A percentile compares a stretch with the other conserved stretches of the same genome.
phyloP scores from a whole-genome alignment of 2,113 vertebrate species.

The Hippocampus mohnikei region DNA sequence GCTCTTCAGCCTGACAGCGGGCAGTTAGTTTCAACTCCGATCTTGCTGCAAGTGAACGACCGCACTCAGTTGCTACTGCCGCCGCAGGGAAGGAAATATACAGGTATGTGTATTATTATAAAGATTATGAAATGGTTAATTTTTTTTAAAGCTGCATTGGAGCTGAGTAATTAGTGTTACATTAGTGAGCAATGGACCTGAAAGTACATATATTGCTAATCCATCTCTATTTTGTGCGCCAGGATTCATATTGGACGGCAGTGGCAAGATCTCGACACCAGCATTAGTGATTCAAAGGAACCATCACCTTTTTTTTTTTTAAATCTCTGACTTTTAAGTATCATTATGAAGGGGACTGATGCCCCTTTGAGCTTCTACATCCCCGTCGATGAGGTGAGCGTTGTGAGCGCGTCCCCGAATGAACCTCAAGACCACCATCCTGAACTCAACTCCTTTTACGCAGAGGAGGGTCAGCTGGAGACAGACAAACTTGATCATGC shows the following conservation, averaged over 20 bases:
- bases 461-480: conserved; percentile 67
- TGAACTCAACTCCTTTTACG: conserved; percentile 64
- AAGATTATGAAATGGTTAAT: too few species aligned
- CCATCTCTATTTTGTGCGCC: too few species aligned
- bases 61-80: conserved; percentile 4
- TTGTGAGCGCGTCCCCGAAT: conserved; percentile 73
- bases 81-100: conserved; percentile 5
- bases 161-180: background rate
- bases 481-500: conserved; percentile 51
- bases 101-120: background rate
- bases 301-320: conserved; percentile 5
- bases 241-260: too few species aligned
- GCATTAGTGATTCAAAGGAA: background rate
- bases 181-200: background rate
- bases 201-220: too few species aligned
- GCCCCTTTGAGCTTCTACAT: conserved; percentile 72
- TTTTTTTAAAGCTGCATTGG: background rate
- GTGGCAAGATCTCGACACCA: background rate
- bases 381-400: conserved; percentile 77
- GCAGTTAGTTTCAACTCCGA: conserved; percentile 1
- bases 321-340: conserved; percentile 3
- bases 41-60: background rate
- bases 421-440: conserved; percentile 59
- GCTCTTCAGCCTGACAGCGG: background rate
- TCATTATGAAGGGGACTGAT: conserved; percentile 78